Conservation (phyloP, 64 coral and sea anemone species). For the Pocillopora damicornis region DNA sequence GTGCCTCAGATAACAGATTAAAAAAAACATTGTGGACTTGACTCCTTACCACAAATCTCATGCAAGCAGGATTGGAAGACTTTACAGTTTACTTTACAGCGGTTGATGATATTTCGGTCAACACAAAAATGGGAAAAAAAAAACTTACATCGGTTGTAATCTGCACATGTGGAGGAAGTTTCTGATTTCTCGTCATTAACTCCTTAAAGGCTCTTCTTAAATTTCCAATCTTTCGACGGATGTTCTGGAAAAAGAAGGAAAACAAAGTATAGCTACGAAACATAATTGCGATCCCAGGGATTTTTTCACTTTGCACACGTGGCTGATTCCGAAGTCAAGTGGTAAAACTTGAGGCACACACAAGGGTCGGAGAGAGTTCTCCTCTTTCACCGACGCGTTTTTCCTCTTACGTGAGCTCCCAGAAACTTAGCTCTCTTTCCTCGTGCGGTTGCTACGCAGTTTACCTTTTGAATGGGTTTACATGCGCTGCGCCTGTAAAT, state of each 20-base stretch:
- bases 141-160: conserved; percentile 61
- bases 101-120: no score
- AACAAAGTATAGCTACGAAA: not conserved
- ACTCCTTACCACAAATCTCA: no score
- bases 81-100: no score
- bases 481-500: not conserved
- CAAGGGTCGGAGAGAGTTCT: not conserved
- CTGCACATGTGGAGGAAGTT: conserved; percentile 78
- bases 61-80: no score
- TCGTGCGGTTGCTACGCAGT: no score
- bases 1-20: not conserved
- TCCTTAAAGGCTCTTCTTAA: conserved; percentile 86
- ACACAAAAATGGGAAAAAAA: not conserved
- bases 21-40: no score
- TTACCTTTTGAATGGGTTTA: no score
- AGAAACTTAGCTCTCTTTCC: not conserved
- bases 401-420: not conserved
- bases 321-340: not conserved
- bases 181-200: conserved; percentile 71
- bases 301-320: no score
- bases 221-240: conserved; percentile 73
- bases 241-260: conserved; percentile 54
- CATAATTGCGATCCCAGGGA: no score
- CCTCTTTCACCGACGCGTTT: no score
- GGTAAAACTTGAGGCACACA: not conserved